Evolutionary conservation across 2,797 vertebrate genomes (phyloP), one percentile per base, ranked within the genome.

Genomic region (Chaenodraco wilsoni): DNA sequence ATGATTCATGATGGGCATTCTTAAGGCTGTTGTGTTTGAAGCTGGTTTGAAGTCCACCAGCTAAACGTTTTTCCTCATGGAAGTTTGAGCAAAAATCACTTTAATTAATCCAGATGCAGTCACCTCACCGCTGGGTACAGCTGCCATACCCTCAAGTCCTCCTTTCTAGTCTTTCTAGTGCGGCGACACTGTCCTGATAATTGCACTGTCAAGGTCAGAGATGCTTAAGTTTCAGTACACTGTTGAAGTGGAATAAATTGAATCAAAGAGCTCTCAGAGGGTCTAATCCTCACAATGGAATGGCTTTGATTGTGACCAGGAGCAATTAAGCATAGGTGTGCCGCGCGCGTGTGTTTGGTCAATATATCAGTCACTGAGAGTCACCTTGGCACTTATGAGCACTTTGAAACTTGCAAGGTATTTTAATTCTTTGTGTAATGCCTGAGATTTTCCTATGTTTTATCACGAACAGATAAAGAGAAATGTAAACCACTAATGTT

Each of bases 271-370:
- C 69, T 76, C 68, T 84, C 65, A 71, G 58, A 82, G 73, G 67
- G 81, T 72, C 69, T 87, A 89, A 91, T 90, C 88, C 79, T 64
- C 69, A 7, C 27, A 48, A 46, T 84, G 82, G 81, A 87, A 91
- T 87, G 82, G 81, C 88, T 90, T 90, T 90, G 87, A 90, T 87
- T 86, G 61, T 83, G 71, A 87, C 72, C 73, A 68, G 72, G 65
- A 76, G 79, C 81, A 78, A 81, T 87, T 86, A 89, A 78, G 79
- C 72, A 78, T 65, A 87, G 75, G 81, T 87, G 82, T 2, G 21
- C 21, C 2, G 21, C 21, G 21, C 43, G 13, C 84, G 76, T 82
- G 80, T 87, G 78, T 87, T 83, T 80, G 64, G 78, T 76, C 81
- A 79, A 79, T 85, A 84, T 74, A 71, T 85, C 74, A 72, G 67